Evolutionary conservation across 2,113 vertebrate genomes (phyloP), one percentile per base, ranked within the genome.

Genomic region (Pavo muticus): DNA sequence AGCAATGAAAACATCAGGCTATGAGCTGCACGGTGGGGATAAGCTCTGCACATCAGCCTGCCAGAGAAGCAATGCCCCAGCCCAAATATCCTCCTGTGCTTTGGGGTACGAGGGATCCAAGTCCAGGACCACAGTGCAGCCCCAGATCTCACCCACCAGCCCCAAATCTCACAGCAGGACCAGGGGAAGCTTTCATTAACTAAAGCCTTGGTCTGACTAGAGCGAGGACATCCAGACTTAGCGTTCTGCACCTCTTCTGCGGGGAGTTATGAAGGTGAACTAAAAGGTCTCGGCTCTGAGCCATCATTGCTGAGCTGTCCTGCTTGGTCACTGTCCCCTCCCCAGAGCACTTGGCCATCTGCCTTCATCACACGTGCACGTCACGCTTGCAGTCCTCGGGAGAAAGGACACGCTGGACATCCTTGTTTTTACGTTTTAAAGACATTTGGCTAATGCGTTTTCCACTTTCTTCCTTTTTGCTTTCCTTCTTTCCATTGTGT

Each of bases 241-340:
- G 8, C 35, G 37, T 68, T 27, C 14, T 77, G 65, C 14, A 1
- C 32, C 14, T 29, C 44, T 50, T 56, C 39, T 78, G 57, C 67
- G 50, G 17, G 2, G 35, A 72, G 52, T 12, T 17, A 20, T 2
- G 37, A 65, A 69, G 39, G 39, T 20, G 25, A 2, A 17, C 24
- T 42, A 74, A 76, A 10, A 61, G 59, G 10, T 8, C 18, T 11
- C 47, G 68, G 42, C 77, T 19, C 85, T 69, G 82, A 68, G 47
- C 5, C 7, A 10, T 63, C 40, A n/a, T n/a, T 2, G 6, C 1
- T 2, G 15, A 60, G 40, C 40, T 42, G 57, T 60, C 52, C 48
- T 82, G 52, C 32, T 64, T 0, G 0, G 35, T 18, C 74, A 37
- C 42, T 1, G 1, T 35, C 21, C 18, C 69, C 25, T 82, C 35